Evolutionary conservation across 2,888 invertebrate genomes (phyloP), one percentile per base, ranked within the genome.

Genomic region (Caenorhabditis sp.): DNA sequence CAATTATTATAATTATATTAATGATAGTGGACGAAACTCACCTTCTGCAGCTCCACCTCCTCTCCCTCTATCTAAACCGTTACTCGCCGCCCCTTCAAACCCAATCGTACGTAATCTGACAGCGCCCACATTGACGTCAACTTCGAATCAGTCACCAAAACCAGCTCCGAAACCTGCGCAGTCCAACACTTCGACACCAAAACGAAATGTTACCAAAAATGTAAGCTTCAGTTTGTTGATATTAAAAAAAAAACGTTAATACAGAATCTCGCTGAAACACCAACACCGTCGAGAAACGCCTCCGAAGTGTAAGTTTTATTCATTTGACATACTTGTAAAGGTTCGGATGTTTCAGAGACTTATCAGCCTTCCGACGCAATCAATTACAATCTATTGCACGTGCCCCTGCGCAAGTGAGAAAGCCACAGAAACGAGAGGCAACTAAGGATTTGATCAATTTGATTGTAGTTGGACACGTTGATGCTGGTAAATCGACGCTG

Each of bases 401-500:
- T 10, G 74, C 70, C 0, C 75, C 78, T 2, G 43, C 77, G 20
- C 73, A 74, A 8, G 70, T 81, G 1, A 60, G 74, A n/a, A 64
- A 75, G 54, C 21, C 64, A 25, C 62, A 63, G n/a, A 76, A 73
- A 62, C 27, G 61, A 49, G 60, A 50, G 3, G 61, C 50, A 17
- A 68, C 58, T 5, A 86, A 84, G 57, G 70, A 80, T 10, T 53
- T 83, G 60, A 72, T 88, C 31, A 88, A 87, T 68, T 63, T 88
- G 63, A 85, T 88, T n/a, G 84, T 88, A 8, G 85, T 87, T 26
- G 99, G 92, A 31, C 99, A 99, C 90, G 99, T 99, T 1, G 99
- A 96, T 90, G 95, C 95, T 43, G 96, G 96, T 0, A 96, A 96
- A 89, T 94, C 94, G 79, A 97, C 96, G 10, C 90, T 99, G n/a